A percentile compares a stretch with the other conserved stretches of the same genome.
Conservation (phyloP, 2,888 invertebrate species). For the Hermodice carunculata region DNA sequence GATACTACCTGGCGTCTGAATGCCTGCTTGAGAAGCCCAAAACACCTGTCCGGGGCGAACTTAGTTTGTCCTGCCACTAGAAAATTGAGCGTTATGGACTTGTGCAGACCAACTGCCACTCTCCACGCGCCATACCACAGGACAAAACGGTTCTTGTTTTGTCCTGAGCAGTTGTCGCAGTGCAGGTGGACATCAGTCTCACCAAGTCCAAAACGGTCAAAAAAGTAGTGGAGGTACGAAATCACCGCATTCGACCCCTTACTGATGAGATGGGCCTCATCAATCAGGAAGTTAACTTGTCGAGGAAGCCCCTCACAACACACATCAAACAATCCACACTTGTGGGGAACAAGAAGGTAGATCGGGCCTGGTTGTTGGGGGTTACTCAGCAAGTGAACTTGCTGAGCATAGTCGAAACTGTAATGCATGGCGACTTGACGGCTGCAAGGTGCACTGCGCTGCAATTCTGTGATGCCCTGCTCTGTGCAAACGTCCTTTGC, state of each 20-base stretch:
- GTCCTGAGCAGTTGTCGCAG: constrained; percentile 43
- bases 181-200: constrained; percentile 33
- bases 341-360: constrained; percentile 40
- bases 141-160: too few species aligned
- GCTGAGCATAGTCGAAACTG: constrained; percentile 19
- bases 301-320: constrained; percentile 18
- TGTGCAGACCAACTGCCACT: too few species aligned
- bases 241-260: too few species aligned
- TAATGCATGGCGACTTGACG: constrained; percentile 8
- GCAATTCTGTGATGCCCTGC: background rate
- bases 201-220: constrained; percentile 33
- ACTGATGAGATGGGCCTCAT: constrained; percentile 33
- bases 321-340: constrained; percentile 45
- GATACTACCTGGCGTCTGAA: too few species aligned
- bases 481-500: background rate
- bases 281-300: constrained; percentile 43
- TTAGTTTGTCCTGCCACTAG: constrained; percentile 14
- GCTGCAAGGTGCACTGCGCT: constrained; percentile 7
- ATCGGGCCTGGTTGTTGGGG: constrained; percentile 43
- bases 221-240: constrained; percentile 36
- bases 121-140: constrained; percentile 35
- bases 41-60: constrained; percentile 12
- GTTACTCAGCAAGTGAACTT: constrained; percentile 13
- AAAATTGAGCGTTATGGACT: constrained; percentile 5
- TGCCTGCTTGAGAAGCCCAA: constrained; percentile 4